Evolutionary conservation across 2,888 invertebrate genomes (phyloP), one percentile per base, ranked within the genome.

Genomic region (Ennomos erosarius): DNA sequence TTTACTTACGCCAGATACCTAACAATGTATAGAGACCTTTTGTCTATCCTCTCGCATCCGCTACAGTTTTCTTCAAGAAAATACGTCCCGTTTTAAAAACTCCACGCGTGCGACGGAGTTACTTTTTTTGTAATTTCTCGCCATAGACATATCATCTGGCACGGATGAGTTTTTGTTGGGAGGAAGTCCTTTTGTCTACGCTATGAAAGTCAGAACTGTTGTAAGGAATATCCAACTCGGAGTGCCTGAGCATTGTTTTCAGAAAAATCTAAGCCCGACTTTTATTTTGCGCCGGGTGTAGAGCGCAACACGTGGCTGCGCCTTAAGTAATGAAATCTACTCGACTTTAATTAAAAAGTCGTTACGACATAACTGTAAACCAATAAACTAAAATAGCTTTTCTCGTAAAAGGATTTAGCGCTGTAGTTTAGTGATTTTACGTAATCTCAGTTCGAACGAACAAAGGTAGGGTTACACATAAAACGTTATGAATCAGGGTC

Each of bases 91-190:
- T 80, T 90, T 90, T 83, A 84, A 87, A 61, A 89, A 89, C 84
- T 85, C 82, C 71, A 78, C 85, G 84, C 84, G 75, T 84, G 79
- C 75, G 78, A 82, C 78, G 71, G 78, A 82, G 79, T 83, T 74
- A 81, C 78, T 82, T 82, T 84, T 88, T 91, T 88, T 86, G 82
- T 85, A 88, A 88, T 89, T 88, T 87, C 87, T 88, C 88, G 86
- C 89, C 87, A 91, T 91, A 91, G 90, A 90, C 90, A 88, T 84
- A 90, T 90, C 89, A 90, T 90, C 86, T 88, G 86, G 87, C 88
- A 86, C 84, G 88, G 87, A 88, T 87, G 89, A 90, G 90, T 91
- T 90, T 90, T 91, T 90, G 90, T 89, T 87, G 84, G 84, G 78
- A 88, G 88, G 87, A 88, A 88, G 87, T 85, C 79, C 81, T 85